These are phyloP conservation scores for Hydrozoanthus gracilis DNA, from an alignment of 92 coral and sea anemone genomes.

Conservation along the genomic window DNA sequence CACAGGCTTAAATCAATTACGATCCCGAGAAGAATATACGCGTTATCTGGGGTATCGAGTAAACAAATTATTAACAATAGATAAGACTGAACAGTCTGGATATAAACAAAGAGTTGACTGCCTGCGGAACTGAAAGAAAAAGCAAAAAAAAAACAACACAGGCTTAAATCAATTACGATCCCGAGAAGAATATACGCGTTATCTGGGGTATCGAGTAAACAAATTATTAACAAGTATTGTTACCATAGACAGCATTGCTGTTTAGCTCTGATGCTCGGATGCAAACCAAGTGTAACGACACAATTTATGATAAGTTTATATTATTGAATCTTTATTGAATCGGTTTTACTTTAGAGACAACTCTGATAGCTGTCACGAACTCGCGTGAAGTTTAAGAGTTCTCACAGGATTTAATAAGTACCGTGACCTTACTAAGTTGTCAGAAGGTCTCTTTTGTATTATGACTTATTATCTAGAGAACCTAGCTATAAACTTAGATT, in stretches of 20 bases:
- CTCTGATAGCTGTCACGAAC: too few relatives aligned
- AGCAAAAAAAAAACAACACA: neutral
- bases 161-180: too few relatives aligned
- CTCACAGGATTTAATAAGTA: too few relatives aligned
- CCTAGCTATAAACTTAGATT: neutral
- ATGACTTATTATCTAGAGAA: neutral
- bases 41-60: too few relatives aligned
- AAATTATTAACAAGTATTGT: neutral
- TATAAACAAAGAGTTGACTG: conserved; percentile 86
- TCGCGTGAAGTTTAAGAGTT: too few relatives aligned
- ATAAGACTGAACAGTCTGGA: conserved; percentile 94
- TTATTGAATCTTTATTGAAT: conserved; percentile 1
- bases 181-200: too few relatives aligned
- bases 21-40: too few relatives aligned
- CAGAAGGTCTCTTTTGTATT: too few relatives aligned
- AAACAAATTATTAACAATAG: too few relatives aligned
- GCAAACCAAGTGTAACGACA: conserved; percentile 5
- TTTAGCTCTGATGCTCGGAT: neutral
- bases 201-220: too few relatives aligned
- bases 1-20: too few relatives aligned
- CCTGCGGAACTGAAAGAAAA: conserved; percentile 74
- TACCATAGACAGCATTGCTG: neutral
- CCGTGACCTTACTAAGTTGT: too few relatives aligned
- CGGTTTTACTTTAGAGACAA: neutral
- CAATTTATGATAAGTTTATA: neutral